A percentile compares a stretch with the other conserved stretches of the same genome.
These are phyloP conservation scores for Dolichotis patagonum DNA, from an alignment of 2,113 vertebrate genomes.

Conservation along the genomic window DNA sequence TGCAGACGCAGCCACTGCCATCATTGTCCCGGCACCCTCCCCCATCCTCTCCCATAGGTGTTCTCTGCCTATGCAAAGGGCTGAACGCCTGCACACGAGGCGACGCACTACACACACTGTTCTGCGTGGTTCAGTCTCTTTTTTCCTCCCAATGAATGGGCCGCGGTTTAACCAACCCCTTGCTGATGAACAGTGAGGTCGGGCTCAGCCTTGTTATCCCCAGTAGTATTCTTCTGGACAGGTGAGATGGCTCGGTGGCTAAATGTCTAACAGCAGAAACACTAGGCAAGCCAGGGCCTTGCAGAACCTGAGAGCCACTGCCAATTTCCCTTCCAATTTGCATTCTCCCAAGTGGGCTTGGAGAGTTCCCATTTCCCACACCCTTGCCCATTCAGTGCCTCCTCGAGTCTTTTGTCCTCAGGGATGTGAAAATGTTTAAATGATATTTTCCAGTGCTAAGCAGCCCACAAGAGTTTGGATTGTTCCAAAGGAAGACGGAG, in stretches of 20 bases:
- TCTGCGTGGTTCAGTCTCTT: background rate
- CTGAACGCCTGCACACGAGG: background rate
- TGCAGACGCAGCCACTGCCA: background rate
- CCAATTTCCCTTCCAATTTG: background rate
- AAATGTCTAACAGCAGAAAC: background rate
- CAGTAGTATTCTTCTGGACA: background rate
- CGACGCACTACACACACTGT: rapidly evolving
- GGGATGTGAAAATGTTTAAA: background rate
- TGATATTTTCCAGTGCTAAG: background rate
- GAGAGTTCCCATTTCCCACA: background rate
- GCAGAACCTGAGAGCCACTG: no score
- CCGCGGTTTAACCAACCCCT: background rate
- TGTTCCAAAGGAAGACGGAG: background rate
- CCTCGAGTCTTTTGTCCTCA: rapidly evolving
- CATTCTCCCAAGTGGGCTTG: rapidly evolving
- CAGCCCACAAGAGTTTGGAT: rapidly evolving
- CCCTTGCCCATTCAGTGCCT: no score
- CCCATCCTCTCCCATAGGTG: rapidly evolving
- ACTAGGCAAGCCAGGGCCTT: no score
- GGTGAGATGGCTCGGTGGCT: background rate
- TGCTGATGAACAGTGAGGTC: background rate
- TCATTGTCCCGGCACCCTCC: no score
- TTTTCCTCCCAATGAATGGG: background rate
- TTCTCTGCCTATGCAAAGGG: background rate
- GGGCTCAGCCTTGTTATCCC: background rate